A percentile compares a stretch with the other conserved stretches of the same genome.
Evolutionary conservation across 1,140 invertebrate species (phyloP).

Genomic region (Bombus huntii): DNA sequence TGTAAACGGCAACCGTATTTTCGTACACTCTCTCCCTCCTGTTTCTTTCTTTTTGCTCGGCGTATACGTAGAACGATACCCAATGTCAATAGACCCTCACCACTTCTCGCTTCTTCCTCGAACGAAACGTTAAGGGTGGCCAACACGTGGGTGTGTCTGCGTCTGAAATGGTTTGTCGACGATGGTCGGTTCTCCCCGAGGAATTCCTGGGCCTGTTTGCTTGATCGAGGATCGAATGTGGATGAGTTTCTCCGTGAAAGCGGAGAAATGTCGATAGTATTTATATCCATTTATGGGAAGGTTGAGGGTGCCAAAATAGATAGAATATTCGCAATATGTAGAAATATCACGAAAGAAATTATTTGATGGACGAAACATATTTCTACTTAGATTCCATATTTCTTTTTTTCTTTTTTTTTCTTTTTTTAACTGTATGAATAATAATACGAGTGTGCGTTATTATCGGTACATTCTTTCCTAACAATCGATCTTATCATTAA

Average conservation of each 20-base stretch:
- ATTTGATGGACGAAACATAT: neutral
- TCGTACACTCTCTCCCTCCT: neutral
- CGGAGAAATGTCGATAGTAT: neutral
- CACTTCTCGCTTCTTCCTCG: neutral
- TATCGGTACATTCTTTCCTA: neutral
- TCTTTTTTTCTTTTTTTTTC: neutral
- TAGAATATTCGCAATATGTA: no score
- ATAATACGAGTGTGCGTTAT: neutral
- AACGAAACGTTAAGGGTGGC: neutral
- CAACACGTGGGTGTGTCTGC: neutral
- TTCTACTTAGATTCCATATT: neutral
- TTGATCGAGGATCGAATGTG: neutral
- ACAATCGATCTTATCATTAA: no score
- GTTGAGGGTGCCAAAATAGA: neutral
- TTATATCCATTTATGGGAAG: neutral
- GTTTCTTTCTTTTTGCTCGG: neutral
- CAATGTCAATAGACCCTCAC: conserved; percentile 1
- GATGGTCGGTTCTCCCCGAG: no score
- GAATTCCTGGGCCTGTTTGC: neutral
- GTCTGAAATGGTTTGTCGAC: neutral
- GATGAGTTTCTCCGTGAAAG: neutral
- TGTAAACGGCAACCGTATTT: neutral
- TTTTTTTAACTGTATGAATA: neutral
- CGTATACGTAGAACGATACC: neutral
- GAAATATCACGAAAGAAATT: no score